phyloP scores from a whole-genome alignment of 2,888 invertebrate species.

The Tuberolachnus salignus region DNA sequence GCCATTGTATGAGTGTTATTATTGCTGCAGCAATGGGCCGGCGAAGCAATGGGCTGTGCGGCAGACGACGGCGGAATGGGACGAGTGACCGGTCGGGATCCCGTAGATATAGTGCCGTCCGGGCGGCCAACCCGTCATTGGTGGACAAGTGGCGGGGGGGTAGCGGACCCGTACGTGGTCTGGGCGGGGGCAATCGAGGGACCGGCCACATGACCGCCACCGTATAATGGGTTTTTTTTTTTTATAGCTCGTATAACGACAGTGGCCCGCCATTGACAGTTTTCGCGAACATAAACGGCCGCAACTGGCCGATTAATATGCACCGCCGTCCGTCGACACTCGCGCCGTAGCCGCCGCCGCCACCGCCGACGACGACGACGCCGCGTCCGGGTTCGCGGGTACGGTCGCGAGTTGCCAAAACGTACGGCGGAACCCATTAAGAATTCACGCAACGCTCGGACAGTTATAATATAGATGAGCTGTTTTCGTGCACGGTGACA shows the following conservation, averaged over 20 bases:
- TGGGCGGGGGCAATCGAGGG: constrained; percentile 2
- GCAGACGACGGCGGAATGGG: constrained; percentile 7
- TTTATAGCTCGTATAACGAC: neutral
- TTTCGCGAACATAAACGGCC: neutral
- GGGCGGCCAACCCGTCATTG: neutral
- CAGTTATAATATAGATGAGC: too few relatives aligned
- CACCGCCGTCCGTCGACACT: neutral
- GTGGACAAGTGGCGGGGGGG: neutral
- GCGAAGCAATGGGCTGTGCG: neutral
- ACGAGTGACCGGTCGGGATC: constrained; percentile 12
- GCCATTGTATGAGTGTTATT: neutral
- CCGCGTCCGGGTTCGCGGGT: constrained; percentile 1
- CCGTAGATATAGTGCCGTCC: constrained; percentile 31
- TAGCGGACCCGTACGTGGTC: constrained; percentile 42
- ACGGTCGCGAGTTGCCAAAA: constrained; percentile 10
- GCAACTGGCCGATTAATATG: neutral
- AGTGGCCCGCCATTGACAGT: neutral
- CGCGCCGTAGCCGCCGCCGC: neutral
- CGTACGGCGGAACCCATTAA: neutral
- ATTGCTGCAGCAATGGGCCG: neutral
- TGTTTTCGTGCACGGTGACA: too few relatives aligned
- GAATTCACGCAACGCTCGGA: neutral
- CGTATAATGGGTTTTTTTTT: neutral
- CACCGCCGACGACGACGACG: too few relatives aligned
- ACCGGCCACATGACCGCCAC: neutral